phyloP scores from a whole-genome alignment of 30 jellyfish, hydroid and myxozoan genomes.

The Nemopilema nomurai region DNA sequence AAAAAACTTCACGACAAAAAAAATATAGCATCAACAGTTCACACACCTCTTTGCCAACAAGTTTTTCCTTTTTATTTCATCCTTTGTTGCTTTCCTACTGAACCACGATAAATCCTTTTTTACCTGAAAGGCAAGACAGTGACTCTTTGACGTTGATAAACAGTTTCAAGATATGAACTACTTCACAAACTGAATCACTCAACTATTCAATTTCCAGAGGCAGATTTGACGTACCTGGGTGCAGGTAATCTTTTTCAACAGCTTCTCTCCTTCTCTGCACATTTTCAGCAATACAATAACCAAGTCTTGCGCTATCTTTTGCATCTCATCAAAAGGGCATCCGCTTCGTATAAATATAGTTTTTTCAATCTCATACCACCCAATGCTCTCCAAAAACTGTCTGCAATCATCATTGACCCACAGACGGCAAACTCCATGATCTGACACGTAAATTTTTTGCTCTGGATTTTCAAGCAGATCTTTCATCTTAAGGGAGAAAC shows the following conservation, averaged over 20 bases:
- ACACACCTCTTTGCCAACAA: slow-evolving; percentile 39
- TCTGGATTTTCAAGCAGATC: slow-evolving; percentile 4
- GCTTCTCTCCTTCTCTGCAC: slow-evolving; percentile 22
- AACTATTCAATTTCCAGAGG: neutral
- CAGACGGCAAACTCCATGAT: neutral
- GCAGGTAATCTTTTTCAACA: slow-evolving; percentile 8
- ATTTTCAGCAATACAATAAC: slow-evolving; percentile 4
- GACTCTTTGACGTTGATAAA: neutral
- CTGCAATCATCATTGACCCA: slow-evolving; percentile 27
- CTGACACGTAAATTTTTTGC: slow-evolving; percentile 6
- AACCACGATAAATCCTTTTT: slow-evolving; percentile 33
- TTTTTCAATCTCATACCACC: slow-evolving; percentile 12
- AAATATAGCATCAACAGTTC: neutral
- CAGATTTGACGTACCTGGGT: slow-evolving; percentile 1
- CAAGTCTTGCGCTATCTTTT: slow-evolving; percentile 1
- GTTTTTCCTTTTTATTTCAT: slow-evolving; percentile 20
- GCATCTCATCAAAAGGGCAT: slow-evolving; percentile 17
- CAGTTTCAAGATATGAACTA: neutral
- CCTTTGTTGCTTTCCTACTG: slow-evolving; percentile 14
- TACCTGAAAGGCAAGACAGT: slow-evolving; percentile 1
- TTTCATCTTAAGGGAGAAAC: neutral
- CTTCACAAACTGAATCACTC: neutral
- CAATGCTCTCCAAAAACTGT: slow-evolving; percentile 40
- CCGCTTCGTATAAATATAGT: slow-evolving; percentile 16
- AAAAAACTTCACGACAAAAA: neutral